A percentile compares a stretch with the other conserved stretches of the same genome.
Evolutionary conservation across 2,888 invertebrate species (phyloP).

Genomic region (Salticus scenicus): DNA sequence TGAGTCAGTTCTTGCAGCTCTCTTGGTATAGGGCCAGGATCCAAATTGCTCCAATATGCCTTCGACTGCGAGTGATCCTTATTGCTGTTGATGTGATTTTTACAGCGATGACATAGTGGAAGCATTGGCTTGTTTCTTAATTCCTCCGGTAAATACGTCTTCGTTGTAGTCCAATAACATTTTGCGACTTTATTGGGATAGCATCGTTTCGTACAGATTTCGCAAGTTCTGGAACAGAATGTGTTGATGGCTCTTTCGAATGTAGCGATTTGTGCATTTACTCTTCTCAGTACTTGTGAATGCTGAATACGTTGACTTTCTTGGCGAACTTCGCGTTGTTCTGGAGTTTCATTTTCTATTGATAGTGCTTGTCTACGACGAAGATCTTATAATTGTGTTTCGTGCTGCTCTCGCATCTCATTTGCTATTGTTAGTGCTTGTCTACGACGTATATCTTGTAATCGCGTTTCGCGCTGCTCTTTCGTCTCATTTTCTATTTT

Average conservation of each 20-base stretch:
- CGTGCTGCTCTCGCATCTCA: conserved; percentile 4
- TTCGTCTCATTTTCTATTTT: too few relatives aligned
- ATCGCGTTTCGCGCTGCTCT: too few relatives aligned
- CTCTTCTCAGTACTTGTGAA: background rate
- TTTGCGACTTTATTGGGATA: conserved; percentile 27
- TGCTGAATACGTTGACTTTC: conserved; percentile 11
- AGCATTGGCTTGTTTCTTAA: background rate
- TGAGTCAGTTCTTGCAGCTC: conserved; percentile 10
- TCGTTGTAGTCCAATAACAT: conserved; percentile 10
- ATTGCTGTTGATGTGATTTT: conserved; percentile 10
- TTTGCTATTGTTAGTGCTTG: background rate
- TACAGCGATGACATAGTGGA: conserved; percentile 17
- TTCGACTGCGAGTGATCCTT: conserved; percentile 19
- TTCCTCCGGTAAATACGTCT: conserved; percentile 19
- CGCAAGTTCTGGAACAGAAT: conserved; percentile 25
- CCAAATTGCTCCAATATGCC: conserved; percentile 36
- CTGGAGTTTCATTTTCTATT: conserved; percentile 25
- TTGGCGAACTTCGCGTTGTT: conserved; percentile 23
- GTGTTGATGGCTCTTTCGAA: conserved; percentile 30
- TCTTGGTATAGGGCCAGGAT: conserved; percentile 27
- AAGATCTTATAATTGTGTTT: conserved; percentile 21
- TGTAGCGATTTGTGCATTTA: background rate
- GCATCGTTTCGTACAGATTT: conserved; percentile 29
- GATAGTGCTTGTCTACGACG: conserved; percentile 25
- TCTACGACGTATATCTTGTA: background rate